phyloP scores from a whole-genome alignment of 2,888 invertebrate genomes.

The Nymphalis urticae region DNA sequence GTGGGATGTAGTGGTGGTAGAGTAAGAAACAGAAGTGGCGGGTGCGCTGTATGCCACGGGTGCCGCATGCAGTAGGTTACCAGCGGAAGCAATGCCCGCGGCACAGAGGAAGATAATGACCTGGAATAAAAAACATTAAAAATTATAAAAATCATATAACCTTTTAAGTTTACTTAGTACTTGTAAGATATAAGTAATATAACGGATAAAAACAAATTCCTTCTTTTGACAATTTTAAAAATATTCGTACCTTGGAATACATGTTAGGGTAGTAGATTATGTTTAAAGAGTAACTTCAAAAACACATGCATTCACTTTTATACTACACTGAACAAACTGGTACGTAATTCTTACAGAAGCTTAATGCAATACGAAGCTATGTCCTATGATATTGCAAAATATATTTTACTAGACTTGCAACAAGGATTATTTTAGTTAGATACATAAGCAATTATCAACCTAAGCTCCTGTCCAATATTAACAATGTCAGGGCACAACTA shows the following conservation, averaged over 20 bases:
- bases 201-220: no score
- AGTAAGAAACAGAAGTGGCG: slow-evolving; percentile 72
- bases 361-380: slow-evolving; percentile 46
- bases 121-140: slow-evolving; percentile 52
- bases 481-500: slow-evolving; percentile 54
- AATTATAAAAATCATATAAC: background rate
- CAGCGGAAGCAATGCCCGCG: slow-evolving; percentile 82
- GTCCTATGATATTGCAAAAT: slow-evolving; percentile 41
- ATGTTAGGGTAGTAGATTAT: slow-evolving; percentile 58
- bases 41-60: slow-evolving; percentile 56
- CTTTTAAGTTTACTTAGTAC: background rate
- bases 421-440: slow-evolving; percentile 37
- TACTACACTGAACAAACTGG: slow-evolving; percentile 62
- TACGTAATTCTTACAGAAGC: slow-evolving; percentile 58
- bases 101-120: slow-evolving; percentile 81
- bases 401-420: slow-evolving; percentile 37
- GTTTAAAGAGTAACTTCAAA: slow-evolving; percentile 62
- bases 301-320: slow-evolving; percentile 66
- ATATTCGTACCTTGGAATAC: slow-evolving; percentile 61
- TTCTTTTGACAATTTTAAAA: background rate
- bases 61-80: slow-evolving; percentile 79
- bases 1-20: slow-evolving; percentile 43
- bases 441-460: slow-evolving; percentile 26
- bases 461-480: slow-evolving; percentile 43
- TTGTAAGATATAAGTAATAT: background rate